Percentiles rank a stretch among this genome's conserved stretches.
Conservation (phyloP, 2,888 invertebrate species). For the Drosophila peninsularis region DNA sequence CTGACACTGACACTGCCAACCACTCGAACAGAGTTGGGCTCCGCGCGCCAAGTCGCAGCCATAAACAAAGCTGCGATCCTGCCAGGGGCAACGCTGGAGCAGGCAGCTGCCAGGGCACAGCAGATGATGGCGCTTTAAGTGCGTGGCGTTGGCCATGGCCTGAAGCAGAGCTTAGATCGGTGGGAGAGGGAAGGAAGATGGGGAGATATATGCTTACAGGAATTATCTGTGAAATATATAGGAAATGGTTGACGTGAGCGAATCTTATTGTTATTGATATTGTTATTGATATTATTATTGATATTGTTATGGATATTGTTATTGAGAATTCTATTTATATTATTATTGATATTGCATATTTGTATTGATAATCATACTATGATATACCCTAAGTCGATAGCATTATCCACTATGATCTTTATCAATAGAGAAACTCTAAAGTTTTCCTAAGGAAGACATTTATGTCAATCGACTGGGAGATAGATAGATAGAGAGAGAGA, state of each 20-base stretch:
- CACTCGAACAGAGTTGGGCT: too few species aligned
- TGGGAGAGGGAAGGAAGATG: background rate
- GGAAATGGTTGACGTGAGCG: too few species aligned
- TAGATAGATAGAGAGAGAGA: too few species aligned
- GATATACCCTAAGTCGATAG: background rate
- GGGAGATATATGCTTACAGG: too few species aligned
- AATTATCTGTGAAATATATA: too few species aligned
- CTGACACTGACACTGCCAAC: conserved; percentile 52
- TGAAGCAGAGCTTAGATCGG: background rate
- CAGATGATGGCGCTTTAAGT: conserved; percentile 8
- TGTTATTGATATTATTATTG: background rate
- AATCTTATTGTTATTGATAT: background rate
- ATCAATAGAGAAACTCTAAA: background rate
- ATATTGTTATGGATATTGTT: background rate
- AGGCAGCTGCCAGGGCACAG: background rate
- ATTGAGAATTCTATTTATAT: too few species aligned
- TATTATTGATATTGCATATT: background rate
- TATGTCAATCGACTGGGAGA: too few species aligned
- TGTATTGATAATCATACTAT: background rate
- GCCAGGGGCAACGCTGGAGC: background rate
- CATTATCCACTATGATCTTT: background rate
- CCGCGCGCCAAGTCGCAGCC: conserved; percentile 2
- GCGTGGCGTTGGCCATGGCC: background rate
- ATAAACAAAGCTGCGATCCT: conserved; percentile 25
- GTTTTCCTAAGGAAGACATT: too few species aligned